Evolutionary conservation across 2,113 vertebrate genomes (phyloP).

Genomic region (Channa maculata): DNA sequence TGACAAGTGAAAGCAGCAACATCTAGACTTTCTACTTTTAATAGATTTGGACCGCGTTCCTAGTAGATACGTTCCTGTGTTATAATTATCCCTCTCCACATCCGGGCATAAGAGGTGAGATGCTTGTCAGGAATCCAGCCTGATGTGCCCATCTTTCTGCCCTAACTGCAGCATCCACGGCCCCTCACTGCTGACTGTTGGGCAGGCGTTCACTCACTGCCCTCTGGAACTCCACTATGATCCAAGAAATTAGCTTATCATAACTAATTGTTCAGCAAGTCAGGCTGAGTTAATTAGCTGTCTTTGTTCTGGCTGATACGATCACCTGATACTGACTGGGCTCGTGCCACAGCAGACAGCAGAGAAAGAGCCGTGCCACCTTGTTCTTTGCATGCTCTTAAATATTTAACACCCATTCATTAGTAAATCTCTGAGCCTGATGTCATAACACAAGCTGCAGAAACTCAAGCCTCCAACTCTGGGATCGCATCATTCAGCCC

Average conservation of each 20-base stretch:
- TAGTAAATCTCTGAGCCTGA: conserved; percentile 65
- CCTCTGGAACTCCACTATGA: conserved; percentile 22
- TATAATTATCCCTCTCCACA: conserved; percentile 8
- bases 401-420: conserved; percentile 78
- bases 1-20: conserved; percentile 32
- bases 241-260: conserved; percentile 53
- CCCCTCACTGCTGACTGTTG: neutral
- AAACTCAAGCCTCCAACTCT: conserved; percentile 60
- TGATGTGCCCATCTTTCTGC: neutral
- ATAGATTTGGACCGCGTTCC: neutral
- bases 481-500: conserved; percentile 51
- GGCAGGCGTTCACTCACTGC: conserved; percentile 19
- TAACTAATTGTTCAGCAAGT: conserved; percentile 51
- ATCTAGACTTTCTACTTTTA: conserved; percentile 27
- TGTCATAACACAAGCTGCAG: conserved; percentile 62
- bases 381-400: conserved; percentile 62
- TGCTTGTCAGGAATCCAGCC: neutral
- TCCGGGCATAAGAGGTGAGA: neutral
- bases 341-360: conserved; percentile 35
- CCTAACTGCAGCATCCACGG: neutral
- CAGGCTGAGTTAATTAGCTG: conserved; percentile 72
- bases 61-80: conserved; percentile 5
- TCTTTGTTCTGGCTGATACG: conserved; percentile 56
- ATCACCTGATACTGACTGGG: conserved; percentile 65
- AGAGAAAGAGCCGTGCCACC: conserved; percentile 67